phyloP scores from a whole-genome alignment of 2,888 invertebrate species.

The Galeopsomyia nigrocyanea region DNA sequence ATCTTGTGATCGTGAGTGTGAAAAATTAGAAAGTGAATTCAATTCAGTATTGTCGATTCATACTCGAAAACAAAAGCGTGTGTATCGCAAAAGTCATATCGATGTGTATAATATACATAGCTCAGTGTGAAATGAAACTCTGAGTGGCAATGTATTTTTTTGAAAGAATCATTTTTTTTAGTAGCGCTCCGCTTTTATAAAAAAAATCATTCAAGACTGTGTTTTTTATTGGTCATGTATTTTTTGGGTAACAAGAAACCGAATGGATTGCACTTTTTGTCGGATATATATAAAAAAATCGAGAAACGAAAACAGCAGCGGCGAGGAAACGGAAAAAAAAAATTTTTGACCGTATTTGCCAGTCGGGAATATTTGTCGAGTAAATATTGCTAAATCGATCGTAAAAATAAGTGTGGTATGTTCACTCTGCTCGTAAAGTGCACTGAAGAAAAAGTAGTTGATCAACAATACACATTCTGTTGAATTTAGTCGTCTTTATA shows the following conservation, averaged over 20 bases:
- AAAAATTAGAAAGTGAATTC: slow-evolving; percentile 8
- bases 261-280: slow-evolving; percentile 54
- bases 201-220: slow-evolving; percentile 17
- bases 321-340: not conserved
- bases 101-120: slow-evolving; percentile 5
- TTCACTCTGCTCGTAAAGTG: slow-evolving; percentile 41
- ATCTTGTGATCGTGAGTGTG: slow-evolving; percentile 23
- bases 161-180: slow-evolving; percentile 33
- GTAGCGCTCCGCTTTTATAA: slow-evolving; percentile 6
- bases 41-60: not conserved
- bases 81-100: slow-evolving; percentile 17
- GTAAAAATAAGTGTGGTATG: slow-evolving; percentile 35
- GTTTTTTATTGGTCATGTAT: slow-evolving; percentile 8
- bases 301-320: slow-evolving; percentile 5
- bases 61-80: not conserved
- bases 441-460: slow-evolving; percentile 34
- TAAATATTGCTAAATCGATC: slow-evolving; percentile 8
- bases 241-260: slow-evolving; percentile 30
- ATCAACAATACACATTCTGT: slow-evolving; percentile 16
- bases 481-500: slow-evolving; percentile 26
- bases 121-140: not conserved
- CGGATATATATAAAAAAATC: slow-evolving; percentile 11
- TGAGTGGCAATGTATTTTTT: slow-evolving; percentile 10
- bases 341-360: slow-evolving; percentile 1
- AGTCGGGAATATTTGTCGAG: slow-evolving; percentile 18